Base-by-base conservation (phyloP, 2,888 invertebrate species). In the Pyrochroa serraticornis region DNA sequence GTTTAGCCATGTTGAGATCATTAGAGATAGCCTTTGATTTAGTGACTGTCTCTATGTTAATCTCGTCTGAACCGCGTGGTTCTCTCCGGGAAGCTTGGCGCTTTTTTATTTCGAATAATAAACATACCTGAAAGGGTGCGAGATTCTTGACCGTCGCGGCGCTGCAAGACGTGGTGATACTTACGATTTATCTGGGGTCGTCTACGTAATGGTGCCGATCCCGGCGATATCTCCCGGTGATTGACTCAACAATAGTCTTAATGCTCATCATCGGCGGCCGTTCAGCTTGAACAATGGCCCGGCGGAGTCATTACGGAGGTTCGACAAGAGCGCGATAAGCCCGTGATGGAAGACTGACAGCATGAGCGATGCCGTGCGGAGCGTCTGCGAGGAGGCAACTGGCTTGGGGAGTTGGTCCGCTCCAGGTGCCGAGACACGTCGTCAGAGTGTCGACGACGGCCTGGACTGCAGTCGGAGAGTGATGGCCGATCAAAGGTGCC, bases 231-330 rank as follows among this genome's bases (percentile, higher is more conserved):
- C 30, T 43, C 43, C 8, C 10, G n/a, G 66, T 77, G 77, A 77
- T 75, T 77, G 77, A 77, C 76, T 77, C 72, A 69, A 77, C 77
- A 77, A 77, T 77, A 71, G 72, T 62, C 67, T 71, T 69, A 71
- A 71, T 71, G 70, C 69, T 70, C 74, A 72, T 73, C 73, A 73
- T 70, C 39, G 48, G 12, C 31, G 37, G 31, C 7, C 9, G 68
- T 22, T 67, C 64, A 65, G 48, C 52, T 66, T 70, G 72, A 75
- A 77, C 75, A 77, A 77, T 77, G 72, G 74, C 52, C 69, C 65
- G 64, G 66, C 64, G 66, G 65, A 71, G 71, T 74, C 75, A 76
- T 77, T 76, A 76, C 73, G 58, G 67, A 59, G 66, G 65, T 67
- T 57, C 65, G 62, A 62, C 65, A 35, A 35, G 38, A 58, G 65